Evolutionary conservation across 2,113 vertebrate species (phyloP).

Genomic region (Acinonyx jubatus): DNA sequence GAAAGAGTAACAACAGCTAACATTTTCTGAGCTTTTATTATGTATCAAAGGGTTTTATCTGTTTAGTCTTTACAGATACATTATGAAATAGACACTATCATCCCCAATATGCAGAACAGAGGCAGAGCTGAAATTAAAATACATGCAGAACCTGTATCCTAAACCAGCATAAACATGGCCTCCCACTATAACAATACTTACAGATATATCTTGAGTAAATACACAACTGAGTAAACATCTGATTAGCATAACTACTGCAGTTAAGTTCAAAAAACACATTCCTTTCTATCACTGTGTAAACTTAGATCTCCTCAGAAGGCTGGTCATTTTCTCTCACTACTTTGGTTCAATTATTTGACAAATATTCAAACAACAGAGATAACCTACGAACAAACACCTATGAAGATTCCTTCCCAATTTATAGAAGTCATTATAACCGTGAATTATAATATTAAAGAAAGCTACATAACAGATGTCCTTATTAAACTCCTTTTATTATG

Average conservation of each 20-base stretch:
- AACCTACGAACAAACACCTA: background rate
- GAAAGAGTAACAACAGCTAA: background rate
- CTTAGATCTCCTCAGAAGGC: background rate
- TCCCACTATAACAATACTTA: background rate
- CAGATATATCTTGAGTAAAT: background rate
- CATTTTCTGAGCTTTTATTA: background rate
- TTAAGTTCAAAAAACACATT: background rate
- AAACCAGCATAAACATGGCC: background rate
- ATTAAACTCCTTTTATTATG: background rate
- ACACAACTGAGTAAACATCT: background rate
- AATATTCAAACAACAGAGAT: background rate
- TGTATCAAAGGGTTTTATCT: background rate
- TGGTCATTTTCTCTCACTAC: background rate
- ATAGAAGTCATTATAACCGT: background rate
- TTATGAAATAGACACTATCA: background rate
- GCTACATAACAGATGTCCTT: background rate
- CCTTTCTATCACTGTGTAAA: background rate
- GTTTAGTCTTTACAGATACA: background rate
- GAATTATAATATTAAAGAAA: background rate
- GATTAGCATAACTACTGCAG: background rate
- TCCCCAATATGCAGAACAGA: background rate
- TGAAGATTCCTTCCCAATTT: background rate
- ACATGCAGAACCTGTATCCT: background rate
- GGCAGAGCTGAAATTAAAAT: background rate
- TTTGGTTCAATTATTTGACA: background rate